Base-by-base conservation (phyloP, 92 coral and sea anemone species). In the Actinostola sp. region DNA sequence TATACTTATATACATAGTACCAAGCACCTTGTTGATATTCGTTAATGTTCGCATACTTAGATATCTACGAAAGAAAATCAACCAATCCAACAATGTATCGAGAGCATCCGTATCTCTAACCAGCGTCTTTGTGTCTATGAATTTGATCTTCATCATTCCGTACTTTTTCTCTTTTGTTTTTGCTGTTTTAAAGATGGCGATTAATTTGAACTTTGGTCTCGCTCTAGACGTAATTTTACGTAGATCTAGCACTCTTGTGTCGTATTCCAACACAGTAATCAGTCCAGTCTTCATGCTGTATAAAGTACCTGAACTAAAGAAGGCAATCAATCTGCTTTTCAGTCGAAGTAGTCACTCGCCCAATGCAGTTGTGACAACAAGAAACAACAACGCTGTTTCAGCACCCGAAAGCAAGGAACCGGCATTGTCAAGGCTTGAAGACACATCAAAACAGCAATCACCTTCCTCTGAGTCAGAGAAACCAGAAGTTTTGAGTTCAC, bases 121-220 rank as follows among this genome's bases (percentile, higher is more conserved):
- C 44, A 38, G 56, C 16, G 8, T 57, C 8, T 66, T 66, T 45
- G 57, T 66, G 7, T 27, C 54, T 3, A 7, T 66, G 17, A 66
- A 43, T 10, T 66, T 66, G 25, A 23, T 38, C 1, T 57, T 57
- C 28, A 57, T 16, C 1, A 27, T 57, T 2, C 63, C 63, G 14
- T 27, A 27, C 10, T 5, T 57, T 12, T 6, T 30, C 8, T 57
- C 10, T n/a, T 2, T 53, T 25, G 39, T 12, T 19, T 12, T 57
- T 13, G 26, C 63, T 27, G 19, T 2, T 3, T 17, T 57, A 11
- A 30, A 14, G 3, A 27, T 26, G 11, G 19, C 21, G 1, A 27
- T 57, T 27, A 30, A 30, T 1, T 16, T 57, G n/a, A 1, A 11
- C 10, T 5, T 28, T 27, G 28, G n/a, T 1, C 28, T 57, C 10